Percentiles rank a stretch among this genome's conserved stretches.
These are phyloP conservation scores for Bergia puertoricense DNA, from an alignment of 92 coral and sea anemone species.

Conservation along the genomic window DNA sequence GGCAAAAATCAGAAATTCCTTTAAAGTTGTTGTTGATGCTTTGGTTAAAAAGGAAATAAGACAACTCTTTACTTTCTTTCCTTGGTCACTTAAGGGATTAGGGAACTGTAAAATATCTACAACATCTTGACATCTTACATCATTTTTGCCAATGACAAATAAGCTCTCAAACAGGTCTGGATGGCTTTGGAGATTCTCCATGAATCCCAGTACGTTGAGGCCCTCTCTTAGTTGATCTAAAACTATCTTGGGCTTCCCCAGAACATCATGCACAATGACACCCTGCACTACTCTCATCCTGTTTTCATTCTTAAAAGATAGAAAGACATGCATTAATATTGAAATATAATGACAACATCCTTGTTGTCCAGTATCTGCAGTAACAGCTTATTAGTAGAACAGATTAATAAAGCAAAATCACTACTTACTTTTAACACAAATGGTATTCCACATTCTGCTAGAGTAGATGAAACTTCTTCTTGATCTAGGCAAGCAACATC, in stretches of 20 bases:
- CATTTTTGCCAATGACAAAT: slow-evolving; percentile 33
- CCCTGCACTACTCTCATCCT: slow-evolving; percentile 47
- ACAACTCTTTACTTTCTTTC: background rate
- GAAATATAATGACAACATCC: too few relatives aligned
- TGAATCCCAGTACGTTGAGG: slow-evolving; percentile 49
- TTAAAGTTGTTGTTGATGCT: background rate
- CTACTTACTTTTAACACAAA: too few relatives aligned
- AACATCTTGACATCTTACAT: slow-evolving; percentile 24
- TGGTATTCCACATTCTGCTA: too few relatives aligned
- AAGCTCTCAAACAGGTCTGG: slow-evolving; percentile 43
- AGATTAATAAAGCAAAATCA: too few relatives aligned
- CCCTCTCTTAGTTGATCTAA: slow-evolving; percentile 59
- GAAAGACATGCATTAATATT: too few relatives aligned
- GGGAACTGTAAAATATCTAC: background rate
- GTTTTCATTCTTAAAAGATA: slow-evolving; percentile 54
- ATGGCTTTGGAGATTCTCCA: slow-evolving; percentile 20
- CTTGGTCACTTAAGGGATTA: background rate
- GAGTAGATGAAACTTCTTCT: too few relatives aligned
- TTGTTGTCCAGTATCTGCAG: too few relatives aligned
- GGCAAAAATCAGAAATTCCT: slow-evolving; percentile 28
- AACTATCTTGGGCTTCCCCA: slow-evolving; percentile 60
- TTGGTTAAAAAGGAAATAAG: background rate
- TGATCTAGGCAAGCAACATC: too few relatives aligned
- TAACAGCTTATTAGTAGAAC: too few relatives aligned
- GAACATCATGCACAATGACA: slow-evolving; percentile 52